phyloP scores from a whole-genome alignment of 2,888 invertebrate genomes.

The Ormyrus pomaceus region DNA sequence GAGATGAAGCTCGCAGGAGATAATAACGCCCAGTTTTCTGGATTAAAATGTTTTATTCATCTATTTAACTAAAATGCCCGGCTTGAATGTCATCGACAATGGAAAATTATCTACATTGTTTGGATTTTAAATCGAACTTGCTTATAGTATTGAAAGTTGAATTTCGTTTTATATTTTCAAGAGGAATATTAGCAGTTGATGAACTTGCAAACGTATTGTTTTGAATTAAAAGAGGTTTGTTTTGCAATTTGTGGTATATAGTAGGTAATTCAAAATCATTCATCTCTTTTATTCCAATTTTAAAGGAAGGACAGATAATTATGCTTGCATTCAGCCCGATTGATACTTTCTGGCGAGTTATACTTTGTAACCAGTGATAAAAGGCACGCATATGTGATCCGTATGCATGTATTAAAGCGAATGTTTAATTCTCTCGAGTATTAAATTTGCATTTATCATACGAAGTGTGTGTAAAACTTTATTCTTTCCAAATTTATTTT shows the following conservation, averaged over 20 bases:
- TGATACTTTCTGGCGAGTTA: too few species aligned
- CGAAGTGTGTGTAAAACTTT: too few species aligned
- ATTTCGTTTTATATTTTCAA: neutral
- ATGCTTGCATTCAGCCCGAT: too few species aligned
- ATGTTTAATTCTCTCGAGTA: too few species aligned
- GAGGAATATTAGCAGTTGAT: neutral
- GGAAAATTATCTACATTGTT: neutral
- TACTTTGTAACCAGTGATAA: too few species aligned
- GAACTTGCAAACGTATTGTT: neutral
- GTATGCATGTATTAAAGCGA: too few species aligned
- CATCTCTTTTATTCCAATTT: too few species aligned
- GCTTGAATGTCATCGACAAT: neutral
- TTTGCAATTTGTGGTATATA: neutral
- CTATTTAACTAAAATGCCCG: neutral
- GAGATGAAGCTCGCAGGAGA: slow-evolving; percentile 25
- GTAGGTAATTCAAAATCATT: too few species aligned
- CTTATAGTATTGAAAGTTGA: neutral
- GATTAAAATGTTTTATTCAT: slow-evolving; percentile 42
- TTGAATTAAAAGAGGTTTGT: neutral
- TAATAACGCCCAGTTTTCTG: slow-evolving; percentile 26
- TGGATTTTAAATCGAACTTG: slow-evolving; percentile 1
- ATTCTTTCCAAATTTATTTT: too few species aligned
- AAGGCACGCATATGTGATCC: too few species aligned
- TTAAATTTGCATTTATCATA: too few species aligned
- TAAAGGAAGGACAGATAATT: too few species aligned